Evolutionary conservation across 2,797 vertebrate genomes (phyloP).

Genomic region (Odontamblyopus rebecca): DNA sequence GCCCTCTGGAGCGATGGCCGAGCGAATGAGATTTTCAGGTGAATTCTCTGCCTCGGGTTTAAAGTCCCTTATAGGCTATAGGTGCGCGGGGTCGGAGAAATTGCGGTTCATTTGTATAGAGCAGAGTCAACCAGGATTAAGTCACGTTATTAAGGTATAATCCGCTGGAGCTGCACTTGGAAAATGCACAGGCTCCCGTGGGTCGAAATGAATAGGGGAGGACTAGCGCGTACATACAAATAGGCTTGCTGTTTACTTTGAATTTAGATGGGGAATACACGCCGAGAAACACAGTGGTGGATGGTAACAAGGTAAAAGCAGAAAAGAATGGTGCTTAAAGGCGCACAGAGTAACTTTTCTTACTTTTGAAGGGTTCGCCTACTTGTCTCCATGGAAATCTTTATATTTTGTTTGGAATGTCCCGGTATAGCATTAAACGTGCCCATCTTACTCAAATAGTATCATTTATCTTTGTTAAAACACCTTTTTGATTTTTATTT

Average conservation of each 20-base stretch:
- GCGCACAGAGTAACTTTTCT: no score
- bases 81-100: slow-evolving; percentile 26
- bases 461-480: no score
- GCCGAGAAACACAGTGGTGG: background rate
- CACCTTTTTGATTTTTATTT: no score
- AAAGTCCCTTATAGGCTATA: slow-evolving; percentile 17
- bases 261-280: background rate
- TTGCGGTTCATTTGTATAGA: slow-evolving; percentile 40
- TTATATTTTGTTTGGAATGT: no score
- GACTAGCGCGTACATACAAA: background rate
- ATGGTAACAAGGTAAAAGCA: no score
- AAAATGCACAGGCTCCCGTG: slow-evolving; percentile 1
- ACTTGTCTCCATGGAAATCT: no score
- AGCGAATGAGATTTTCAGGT: slow-evolving; percentile 51
- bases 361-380: no score
- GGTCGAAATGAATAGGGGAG: slow-evolving; percentile 1
- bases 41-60: slow-evolving; percentile 26
- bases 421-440: no score
- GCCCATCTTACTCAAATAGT: no score
- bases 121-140: slow-evolving; percentile 42
- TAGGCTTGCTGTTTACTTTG: background rate
- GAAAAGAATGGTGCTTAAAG: no score
- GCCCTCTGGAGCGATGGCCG: slow-evolving; percentile 57
- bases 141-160: slow-evolving; percentile 39
- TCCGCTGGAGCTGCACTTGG: slow-evolving; percentile 29